Base-by-base conservation (phyloP, 2,888 invertebrate genomes). In the Cremastobaeus sp. region DNA sequence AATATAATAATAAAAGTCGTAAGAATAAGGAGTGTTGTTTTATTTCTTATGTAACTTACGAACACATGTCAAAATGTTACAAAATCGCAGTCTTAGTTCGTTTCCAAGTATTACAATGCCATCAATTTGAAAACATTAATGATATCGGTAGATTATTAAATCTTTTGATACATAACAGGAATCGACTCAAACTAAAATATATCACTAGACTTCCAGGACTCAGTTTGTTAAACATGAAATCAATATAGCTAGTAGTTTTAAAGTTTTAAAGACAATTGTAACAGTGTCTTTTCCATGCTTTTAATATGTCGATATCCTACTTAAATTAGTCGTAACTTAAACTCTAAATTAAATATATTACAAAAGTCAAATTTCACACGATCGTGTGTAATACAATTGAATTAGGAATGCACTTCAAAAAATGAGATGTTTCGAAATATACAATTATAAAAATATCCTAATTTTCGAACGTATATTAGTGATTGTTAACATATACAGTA, bases 51-150 rank as follows among this genome's bases (percentile, higher is more conserved):
- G 37, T 28, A 60, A 48, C 37, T 60, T 39, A 6, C 11, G 48
- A 60, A 48, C 48, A 30, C 30, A 60, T 60, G 25, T 48, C 17
- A 60, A 60, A 59, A 60, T n/a, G n/a, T 60, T 60, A 60, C 60
- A 60, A 60, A 60, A 60, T 17, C 39, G 48, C 60, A 60, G 48
- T 60, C 39, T 60, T 30, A 37, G 17, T 32, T 34, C 9, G 15
- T 18, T 47, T 37, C 12, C 41, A 35, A 45, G 8, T 57, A 9
- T 4, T 43, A 43, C 12, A 34, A 57, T 37, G 39, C 17, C 25
- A 28, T 20, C 5, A 11, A 32, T 37, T 1, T 3, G 9, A 3
- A 25, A n/a, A 32, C 5, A 11, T n/a, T 32, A n/a, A n/a, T 25
- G 25, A 8, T 25, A 25, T 5, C 25, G 3, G 25, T 32, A 6